Percentiles rank a stretch among this genome's conserved stretches.
Conservation (phyloP, 2,797 vertebrate species). For the Notolabrus celidotus region DNA sequence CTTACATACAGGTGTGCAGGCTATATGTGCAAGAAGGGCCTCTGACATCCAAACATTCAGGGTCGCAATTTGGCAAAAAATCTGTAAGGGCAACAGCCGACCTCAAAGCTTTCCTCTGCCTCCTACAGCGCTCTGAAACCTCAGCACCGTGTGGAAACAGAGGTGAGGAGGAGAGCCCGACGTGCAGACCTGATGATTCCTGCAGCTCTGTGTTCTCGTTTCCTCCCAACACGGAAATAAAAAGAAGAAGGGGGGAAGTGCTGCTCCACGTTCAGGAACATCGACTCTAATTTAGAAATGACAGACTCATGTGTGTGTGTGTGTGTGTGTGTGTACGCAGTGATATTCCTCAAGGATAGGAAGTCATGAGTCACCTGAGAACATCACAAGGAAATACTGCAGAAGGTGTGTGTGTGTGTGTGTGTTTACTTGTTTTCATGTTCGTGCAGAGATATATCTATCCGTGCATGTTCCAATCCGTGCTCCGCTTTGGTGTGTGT, state of each 20-base stretch:
- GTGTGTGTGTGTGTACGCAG: conserved; percentile 7
- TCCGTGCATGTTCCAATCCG: conserved; percentile 23
- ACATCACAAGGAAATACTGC: conserved; percentile 16
- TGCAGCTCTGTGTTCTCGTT: background rate
- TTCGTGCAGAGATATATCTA: conserved; percentile 16
- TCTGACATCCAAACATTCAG: too few species aligned
- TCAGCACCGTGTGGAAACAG: too few species aligned
- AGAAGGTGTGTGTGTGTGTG: conserved; percentile 10
- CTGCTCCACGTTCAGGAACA: conserved; percentile 22
- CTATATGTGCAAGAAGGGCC: too few species aligned
- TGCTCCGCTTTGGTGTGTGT: background rate
- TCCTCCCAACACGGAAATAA: background rate
- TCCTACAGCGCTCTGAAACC: too few species aligned
- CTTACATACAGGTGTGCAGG: too few species aligned
- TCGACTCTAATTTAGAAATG: conserved; percentile 22
- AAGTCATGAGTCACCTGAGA: conserved; percentile 55
- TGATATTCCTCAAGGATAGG: conserved; percentile 39
- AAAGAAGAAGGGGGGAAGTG: conserved; percentile 8
- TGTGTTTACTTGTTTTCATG: background rate
- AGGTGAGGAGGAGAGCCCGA: too few species aligned
- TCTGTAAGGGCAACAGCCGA: too few species aligned
- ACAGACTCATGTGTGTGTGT: conserved; percentile 15
- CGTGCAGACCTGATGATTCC: too few species aligned
- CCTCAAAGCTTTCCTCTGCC: too few species aligned
- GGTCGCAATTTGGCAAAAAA: too few species aligned